Evolutionary conservation across 2,888 invertebrate genomes (phyloP).

Genomic region (Phania funesta): DNA sequence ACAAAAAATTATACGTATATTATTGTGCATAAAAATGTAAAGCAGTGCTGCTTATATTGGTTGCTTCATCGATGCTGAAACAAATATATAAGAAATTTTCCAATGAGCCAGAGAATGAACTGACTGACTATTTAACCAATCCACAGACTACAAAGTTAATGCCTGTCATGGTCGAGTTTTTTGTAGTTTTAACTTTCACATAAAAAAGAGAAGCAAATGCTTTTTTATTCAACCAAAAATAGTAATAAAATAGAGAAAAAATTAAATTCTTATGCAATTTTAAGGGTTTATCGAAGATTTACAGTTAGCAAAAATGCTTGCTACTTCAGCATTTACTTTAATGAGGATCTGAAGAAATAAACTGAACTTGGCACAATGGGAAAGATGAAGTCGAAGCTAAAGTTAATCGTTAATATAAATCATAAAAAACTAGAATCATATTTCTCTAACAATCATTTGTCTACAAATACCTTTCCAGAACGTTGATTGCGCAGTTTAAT

Average conservation of each 20-base stretch:
- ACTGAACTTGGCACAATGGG: background rate
- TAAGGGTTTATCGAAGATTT: conserved; percentile 58
- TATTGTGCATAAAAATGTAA: conserved; percentile 16
- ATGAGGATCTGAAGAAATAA: background rate
- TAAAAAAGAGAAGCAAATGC: background rate
- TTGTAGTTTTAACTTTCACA: conserved; percentile 44
- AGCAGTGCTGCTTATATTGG: conserved; percentile 17
- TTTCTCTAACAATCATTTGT: no score
- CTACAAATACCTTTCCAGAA: no score
- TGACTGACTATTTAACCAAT: conserved; percentile 8
- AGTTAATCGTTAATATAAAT: background rate
- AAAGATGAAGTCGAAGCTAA: background rate
- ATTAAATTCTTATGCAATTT: conserved; percentile 64
- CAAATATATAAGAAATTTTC: conserved; percentile 18
- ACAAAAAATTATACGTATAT: background rate
- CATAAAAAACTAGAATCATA: no score
- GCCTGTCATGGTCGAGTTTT: conserved; percentile 66
- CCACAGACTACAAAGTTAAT: conserved; percentile 63
- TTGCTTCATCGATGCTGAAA: conserved; percentile 48
- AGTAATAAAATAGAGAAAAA: conserved; percentile 31
- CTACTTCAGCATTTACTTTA: conserved; percentile 20
- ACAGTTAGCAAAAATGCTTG: conserved; percentile 50
- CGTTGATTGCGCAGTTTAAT: no score
- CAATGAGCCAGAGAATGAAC: conserved; percentile 16
- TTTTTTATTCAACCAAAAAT: background rate